Evolutionary conservation across 2,888 invertebrate genomes (phyloP).

Genomic region (Amiota communis): DNA sequence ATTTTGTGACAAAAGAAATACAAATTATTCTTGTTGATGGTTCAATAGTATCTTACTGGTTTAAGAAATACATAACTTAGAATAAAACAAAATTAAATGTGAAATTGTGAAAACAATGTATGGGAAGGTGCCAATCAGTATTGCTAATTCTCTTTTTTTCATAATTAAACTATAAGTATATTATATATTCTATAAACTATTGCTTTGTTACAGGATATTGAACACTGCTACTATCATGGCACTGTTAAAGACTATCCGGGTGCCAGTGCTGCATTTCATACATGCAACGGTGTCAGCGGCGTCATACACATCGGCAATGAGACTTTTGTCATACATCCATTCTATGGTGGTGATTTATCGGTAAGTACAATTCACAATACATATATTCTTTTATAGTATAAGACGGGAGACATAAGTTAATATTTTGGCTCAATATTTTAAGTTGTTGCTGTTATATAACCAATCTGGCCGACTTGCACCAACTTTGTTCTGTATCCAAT

Average conservation of each 20-base stretch:
- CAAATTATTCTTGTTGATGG: too few species aligned
- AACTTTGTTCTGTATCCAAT: too few species aligned
- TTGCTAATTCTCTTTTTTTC: not conserved
- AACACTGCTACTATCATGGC: constrained; percentile 99
- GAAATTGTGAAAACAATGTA: too few species aligned
- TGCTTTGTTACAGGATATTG: constrained; percentile 83
- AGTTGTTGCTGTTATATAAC: too few species aligned
- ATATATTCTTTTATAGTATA: not conserved
- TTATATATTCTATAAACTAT: constrained; percentile 32
- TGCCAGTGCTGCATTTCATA: constrained; percentile 96
- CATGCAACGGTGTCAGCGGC: constrained; percentile 97
- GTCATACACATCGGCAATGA: constrained; percentile 98
- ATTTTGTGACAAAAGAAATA: too few species aligned
- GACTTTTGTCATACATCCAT: constrained; percentile 97
- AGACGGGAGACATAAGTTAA: too few species aligned
- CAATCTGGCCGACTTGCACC: too few species aligned
- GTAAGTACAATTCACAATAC: constrained; percentile 77
- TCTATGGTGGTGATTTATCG: constrained; percentile 96
- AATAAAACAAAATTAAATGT: too few species aligned
- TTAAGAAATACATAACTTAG: too few species aligned
- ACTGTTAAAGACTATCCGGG: constrained; percentile 97
- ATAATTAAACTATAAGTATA: constrained; percentile 44
- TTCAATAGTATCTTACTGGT: too few species aligned
- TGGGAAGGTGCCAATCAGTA: not conserved
- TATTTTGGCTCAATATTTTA: too few species aligned